Percentiles rank a stretch among this genome's conserved stretches.
Evolutionary conservation across 2,888 invertebrate species (phyloP).

Genomic region (Amblyjoppa fuscipennis): DNA sequence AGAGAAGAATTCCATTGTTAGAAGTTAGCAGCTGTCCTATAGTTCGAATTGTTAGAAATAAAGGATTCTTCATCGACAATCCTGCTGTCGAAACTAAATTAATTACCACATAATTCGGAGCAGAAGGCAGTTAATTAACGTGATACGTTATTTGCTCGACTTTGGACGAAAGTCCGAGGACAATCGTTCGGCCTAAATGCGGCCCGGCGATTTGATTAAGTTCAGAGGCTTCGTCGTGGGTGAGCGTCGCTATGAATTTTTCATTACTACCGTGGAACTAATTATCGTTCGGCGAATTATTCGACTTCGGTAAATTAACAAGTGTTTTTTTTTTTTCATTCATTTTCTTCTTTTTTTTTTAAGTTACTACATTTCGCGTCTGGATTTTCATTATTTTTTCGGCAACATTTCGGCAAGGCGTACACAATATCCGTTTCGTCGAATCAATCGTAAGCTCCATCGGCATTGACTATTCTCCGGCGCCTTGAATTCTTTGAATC

Average conservation of each 20-base stretch:
- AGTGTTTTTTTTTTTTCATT: background rate
- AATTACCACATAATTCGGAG: background rate
- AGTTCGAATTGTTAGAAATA: constrained; percentile 46
- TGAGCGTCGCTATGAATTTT: background rate
- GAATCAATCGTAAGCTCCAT: too few relatives aligned
- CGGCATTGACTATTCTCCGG: too few relatives aligned
- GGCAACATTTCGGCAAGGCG: background rate
- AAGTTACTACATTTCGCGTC: background rate
- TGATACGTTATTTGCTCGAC: too few relatives aligned
- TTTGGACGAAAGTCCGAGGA: too few relatives aligned
- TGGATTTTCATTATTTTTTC: too few relatives aligned
- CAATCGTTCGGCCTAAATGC: too few relatives aligned
- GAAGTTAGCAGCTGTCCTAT: constrained; percentile 13
- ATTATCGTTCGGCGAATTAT: background rate
- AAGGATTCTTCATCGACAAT: constrained; percentile 17
- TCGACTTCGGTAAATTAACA: background rate
- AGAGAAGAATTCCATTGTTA: background rate
- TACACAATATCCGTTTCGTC: background rate
- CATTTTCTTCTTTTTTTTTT: background rate
- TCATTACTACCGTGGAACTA: background rate
- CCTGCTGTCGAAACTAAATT: background rate
- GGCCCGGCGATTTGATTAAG: background rate
- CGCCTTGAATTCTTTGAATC: too few relatives aligned
- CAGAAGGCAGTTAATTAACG: background rate
- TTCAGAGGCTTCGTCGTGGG: background rate